Percentiles rank a stretch among this genome's conserved stretches.
These are phyloP conservation scores for Tinamus major DNA, from an alignment of 2,797 vertebrate genomes.

Conservation along the genomic window DNA sequence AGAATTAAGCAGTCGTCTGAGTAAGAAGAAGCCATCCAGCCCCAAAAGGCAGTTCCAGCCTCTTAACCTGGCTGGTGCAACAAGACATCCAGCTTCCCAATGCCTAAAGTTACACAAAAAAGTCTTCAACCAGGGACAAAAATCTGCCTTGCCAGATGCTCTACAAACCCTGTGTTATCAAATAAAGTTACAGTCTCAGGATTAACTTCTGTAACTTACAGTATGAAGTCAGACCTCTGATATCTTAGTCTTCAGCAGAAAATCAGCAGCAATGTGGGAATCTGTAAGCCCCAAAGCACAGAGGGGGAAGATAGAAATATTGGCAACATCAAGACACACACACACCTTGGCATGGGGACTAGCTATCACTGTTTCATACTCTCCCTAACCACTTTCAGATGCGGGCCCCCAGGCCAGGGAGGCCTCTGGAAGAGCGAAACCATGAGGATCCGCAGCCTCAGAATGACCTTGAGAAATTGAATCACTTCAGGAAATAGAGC, in stretches of 20 bases:
- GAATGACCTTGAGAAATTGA: constrained; percentile 33
- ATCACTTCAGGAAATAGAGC: not conserved
- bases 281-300: not conserved
- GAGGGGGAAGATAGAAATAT: not conserved
- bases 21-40: constrained; percentile 6
- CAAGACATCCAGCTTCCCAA: not conserved
- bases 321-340: not conserved
- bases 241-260: not conserved
- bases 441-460: not conserved
- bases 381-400: not conserved
- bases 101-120: not conserved
- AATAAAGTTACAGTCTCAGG: not conserved
- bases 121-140: not conserved
- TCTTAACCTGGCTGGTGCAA: not conserved
- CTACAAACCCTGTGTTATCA: not conserved
- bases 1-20: not conserved
- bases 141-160: not conserved
- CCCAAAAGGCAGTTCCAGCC: not conserved
- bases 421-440: not conserved
- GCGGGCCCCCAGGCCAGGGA: not conserved
- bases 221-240: not conserved
- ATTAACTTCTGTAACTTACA: not conserved
- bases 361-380: not conserved
- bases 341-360: not conserved
- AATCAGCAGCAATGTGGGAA: not conserved